Base-by-base conservation (phyloP, 2,797 vertebrate species). In the Lerista edwardsae region DNA sequence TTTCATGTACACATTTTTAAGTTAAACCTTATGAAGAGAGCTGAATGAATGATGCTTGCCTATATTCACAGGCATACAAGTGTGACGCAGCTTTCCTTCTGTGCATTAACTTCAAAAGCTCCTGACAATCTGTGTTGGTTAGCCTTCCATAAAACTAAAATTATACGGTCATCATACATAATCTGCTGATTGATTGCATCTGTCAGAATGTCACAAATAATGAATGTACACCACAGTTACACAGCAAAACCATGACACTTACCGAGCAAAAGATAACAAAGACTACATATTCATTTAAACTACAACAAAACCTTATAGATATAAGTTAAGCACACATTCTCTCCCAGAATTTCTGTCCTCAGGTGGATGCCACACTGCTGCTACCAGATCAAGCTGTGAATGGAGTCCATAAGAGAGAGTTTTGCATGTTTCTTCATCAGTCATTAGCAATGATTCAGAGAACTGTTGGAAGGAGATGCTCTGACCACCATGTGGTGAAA, bases 111-210 rank as follows among this genome's bases (percentile, higher is more conserved):
- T 93, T 96, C 92, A 95, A 94, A 94, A 94, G 91, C 90, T 93
- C 88, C 73, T 92, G 94, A 93, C 84, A 86, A 86, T 92, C 93
- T 92, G 15, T 88, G 86, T 92, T 92, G 93, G 93, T 91, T 93
- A 96, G 93, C 93, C 94, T 95, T 92, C 93, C 90, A 81, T 95
- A 94, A 96, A 95, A 93, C 94, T 93, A 89, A 93, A 92, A 91
- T 94, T 93, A 92, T 91, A 89, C 88, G 91, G 94, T 88, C 93
- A 95, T 95, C 92, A 91, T 91, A 76, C 88, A 91, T 93, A 95
- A 95, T 93, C 92, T 92, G 87, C 91, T 94, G 94, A 96, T 94
- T 93, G 92, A 95, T 94, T 93, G 88, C 89, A 88, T 83, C 87
- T 93, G 91, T 89, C 91, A 91, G 71, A 87, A 89, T 93, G 88